Evolutionary conservation across 2,113 vertebrate species (phyloP).

Genomic region (Oryzias celebensis): DNA sequence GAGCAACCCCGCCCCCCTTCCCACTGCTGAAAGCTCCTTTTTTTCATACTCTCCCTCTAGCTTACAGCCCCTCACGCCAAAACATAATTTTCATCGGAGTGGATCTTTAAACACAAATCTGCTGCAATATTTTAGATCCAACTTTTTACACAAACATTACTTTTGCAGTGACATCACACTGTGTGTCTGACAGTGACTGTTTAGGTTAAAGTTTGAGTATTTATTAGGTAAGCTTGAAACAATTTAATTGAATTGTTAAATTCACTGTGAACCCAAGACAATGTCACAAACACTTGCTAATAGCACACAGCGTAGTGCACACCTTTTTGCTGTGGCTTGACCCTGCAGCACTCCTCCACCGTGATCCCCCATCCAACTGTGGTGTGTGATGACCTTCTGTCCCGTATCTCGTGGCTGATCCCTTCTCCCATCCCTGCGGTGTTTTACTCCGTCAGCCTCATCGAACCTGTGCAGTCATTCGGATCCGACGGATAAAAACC

Average conservation of each 20-base stretch:
- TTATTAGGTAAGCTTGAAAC: too few species aligned
- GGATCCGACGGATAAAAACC: conserved; percentile 44
- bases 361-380: conserved; percentile 29
- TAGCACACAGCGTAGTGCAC: not conserved
- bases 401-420: conserved; percentile 59
- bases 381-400: conserved; percentile 60
- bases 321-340: conserved; percentile 3
- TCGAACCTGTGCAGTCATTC: conserved; percentile 49
- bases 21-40: too few species aligned
- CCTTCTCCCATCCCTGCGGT: conserved; percentile 38
- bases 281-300: conserved; percentile 1
- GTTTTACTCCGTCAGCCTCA: conserved; percentile 53
- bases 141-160: too few species aligned
- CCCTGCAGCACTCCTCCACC: conserved; percentile 9
- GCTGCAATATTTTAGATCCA: too few species aligned
- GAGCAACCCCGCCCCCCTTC: too few species aligned
- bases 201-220: too few species aligned
- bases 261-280: conserved; percentile 10
- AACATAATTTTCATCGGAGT: too few species aligned
- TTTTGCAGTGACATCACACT: too few species aligned
- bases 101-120: too few species aligned
- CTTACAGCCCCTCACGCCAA: too few species aligned
- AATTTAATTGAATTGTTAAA: not conserved
- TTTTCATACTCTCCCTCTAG: too few species aligned
- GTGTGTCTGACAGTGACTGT: too few species aligned